Evolutionary conservation across 2,797 vertebrate genomes (phyloP).

Genomic region (Manis crassicaudata): DNA sequence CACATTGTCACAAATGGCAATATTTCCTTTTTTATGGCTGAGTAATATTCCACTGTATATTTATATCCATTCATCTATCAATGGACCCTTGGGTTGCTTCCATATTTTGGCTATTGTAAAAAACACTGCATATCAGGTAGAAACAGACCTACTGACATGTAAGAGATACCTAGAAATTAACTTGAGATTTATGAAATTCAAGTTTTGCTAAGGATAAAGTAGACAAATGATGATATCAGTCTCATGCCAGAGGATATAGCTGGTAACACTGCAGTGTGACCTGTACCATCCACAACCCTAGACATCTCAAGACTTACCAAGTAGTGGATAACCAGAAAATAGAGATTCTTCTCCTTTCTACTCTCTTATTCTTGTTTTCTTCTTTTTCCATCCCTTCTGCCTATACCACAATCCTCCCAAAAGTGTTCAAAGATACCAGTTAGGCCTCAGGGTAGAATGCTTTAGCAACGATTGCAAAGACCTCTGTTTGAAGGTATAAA

Average conservation of each 20-base stretch:
- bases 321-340: neutral
- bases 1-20: too few relatives aligned
- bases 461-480: neutral
- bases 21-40: too few relatives aligned
- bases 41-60: too few relatives aligned
- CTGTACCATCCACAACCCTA: neutral
- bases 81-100: too few relatives aligned
- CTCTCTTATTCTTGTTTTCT: slow-evolving; percentile 20
- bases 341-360: neutral
- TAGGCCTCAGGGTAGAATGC: neutral
- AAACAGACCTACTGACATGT: neutral
- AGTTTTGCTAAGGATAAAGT: neutral
- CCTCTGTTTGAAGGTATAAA: neutral
- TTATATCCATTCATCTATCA: too few relatives aligned
- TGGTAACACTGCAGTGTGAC: neutral
- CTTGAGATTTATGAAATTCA: neutral
- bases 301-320: neutral
- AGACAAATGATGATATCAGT: neutral
- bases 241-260: neutral
- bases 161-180: neutral
- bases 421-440: neutral
- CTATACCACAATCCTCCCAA: neutral
- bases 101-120: too few relatives aligned
- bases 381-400: slow-evolving; percentile 1
- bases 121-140: neutral